These are phyloP conservation scores for Cherax quadricarinatus DNA, from an alignment of 1,140 invertebrate genomes.

Conservation along the genomic window DNA sequence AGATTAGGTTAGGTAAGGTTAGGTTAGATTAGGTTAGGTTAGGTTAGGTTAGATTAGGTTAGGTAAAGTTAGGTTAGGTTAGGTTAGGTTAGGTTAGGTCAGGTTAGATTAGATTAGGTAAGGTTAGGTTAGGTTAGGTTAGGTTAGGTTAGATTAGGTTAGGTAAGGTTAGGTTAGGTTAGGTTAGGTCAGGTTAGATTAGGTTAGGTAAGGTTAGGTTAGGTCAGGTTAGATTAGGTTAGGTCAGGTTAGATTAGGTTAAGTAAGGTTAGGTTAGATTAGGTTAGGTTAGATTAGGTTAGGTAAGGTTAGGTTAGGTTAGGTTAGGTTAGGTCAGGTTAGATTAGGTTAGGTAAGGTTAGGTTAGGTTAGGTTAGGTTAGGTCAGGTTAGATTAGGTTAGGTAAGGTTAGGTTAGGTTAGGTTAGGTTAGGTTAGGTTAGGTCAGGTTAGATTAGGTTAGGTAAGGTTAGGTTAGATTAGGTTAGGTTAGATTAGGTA, in stretches of 20 bases:
- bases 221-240: slow-evolving; percentile 24
- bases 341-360: no score
- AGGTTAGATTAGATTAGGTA: no score
- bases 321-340: slow-evolving; percentile 29
- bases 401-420: slow-evolving; percentile 20
- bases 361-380: slow-evolving; percentile 26
- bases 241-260: slow-evolving; percentile 11
- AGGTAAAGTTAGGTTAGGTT: no score
- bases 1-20: slow-evolving; percentile 17
- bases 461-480: slow-evolving; percentile 17
- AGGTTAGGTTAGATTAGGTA: slow-evolving; percentile 25
- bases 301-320: slow-evolving; percentile 22
- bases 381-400: slow-evolving; percentile 24
- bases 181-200: no score
- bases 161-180: slow-evolving; percentile 23
- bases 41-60: slow-evolving; percentile 22
- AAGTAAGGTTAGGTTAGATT: slow-evolving; percentile 24
- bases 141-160: slow-evolving; percentile 22
- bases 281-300: slow-evolving; percentile 22
- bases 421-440: slow-evolving; percentile 26
- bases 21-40: slow-evolving; percentile 30
- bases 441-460: slow-evolving; percentile 24
- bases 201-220: no score
- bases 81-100: slow-evolving; percentile 29
- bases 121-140: slow-evolving; percentile 26